Conservation (phyloP, 2,888 invertebrate species). For the Entomobrya proxima region DNA sequence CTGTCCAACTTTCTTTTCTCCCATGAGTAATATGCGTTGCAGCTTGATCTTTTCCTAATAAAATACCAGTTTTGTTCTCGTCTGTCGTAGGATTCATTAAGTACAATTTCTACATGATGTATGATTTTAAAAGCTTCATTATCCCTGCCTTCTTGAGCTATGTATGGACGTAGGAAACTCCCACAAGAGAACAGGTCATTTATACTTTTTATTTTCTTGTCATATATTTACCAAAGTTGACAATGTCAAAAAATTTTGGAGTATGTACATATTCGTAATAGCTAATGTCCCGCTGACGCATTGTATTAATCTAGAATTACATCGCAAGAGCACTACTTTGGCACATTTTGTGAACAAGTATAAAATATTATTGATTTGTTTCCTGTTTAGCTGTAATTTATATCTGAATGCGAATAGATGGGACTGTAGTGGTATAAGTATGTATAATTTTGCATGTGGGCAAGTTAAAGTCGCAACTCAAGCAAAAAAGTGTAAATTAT, state of each 20-base stretch:
- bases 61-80: background rate
- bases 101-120: background rate
- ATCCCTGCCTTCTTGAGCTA: background rate
- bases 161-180: constrained; percentile 12
- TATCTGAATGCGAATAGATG: too few species aligned
- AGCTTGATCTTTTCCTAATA: background rate
- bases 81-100: background rate
- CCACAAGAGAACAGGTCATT: constrained; percentile 31
- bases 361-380: too few species aligned
- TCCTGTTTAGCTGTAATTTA: too few species aligned
- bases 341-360: too few species aligned
- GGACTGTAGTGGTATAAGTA: too few species aligned
- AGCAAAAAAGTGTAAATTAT: background rate
- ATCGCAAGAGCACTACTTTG: too few species aligned
- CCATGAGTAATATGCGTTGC: background rate
- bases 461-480: too few species aligned
- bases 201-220: background rate
- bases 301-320: too few species aligned
- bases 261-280: too few species aligned
- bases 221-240: background rate
- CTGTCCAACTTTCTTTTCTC: too few species aligned
- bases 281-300: too few species aligned
- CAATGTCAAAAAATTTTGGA: background rate
- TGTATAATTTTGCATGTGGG: too few species aligned
- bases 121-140: background rate